These are phyloP conservation scores for Geotrypetes seraphini DNA, from an alignment of 2,797 vertebrate species.

Conservation along the genomic window DNA sequence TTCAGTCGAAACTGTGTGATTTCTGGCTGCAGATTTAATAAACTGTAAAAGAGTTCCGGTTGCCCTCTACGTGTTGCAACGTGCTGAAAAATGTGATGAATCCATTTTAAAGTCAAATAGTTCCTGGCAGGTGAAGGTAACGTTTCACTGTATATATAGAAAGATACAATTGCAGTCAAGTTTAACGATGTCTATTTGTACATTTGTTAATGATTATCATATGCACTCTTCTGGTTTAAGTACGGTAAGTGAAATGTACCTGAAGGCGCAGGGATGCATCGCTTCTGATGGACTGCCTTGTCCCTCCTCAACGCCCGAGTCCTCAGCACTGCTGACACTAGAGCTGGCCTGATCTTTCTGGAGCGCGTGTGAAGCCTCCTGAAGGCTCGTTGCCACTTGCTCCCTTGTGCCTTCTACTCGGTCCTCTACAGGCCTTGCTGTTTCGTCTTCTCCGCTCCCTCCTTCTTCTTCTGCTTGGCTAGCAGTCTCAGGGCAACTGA, in stretches of 20 bases:
- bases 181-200: too few species aligned
- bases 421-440: slow-evolving; percentile 31
- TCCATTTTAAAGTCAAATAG: too few species aligned
- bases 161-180: too few species aligned
- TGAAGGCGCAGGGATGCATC: slow-evolving; percentile 84
- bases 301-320: slow-evolving; percentile 58
- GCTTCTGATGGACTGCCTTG: slow-evolving; percentile 63
- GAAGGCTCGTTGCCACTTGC: not conserved
- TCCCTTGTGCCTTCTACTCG: not conserved
- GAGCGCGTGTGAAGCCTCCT: slow-evolving; percentile 1
- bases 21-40: too few species aligned
- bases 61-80: too few species aligned
- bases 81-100: too few species aligned
- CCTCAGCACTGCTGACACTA: slow-evolving; percentile 44
- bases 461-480: slow-evolving; percentile 55
- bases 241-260: slow-evolving; percentile 54
- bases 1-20: too few species aligned
- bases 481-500: slow-evolving; percentile 71
- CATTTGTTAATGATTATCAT: too few species aligned
- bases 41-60: too few species aligned
- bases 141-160: too few species aligned
- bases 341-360: slow-evolving; percentile 50
- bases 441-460: slow-evolving; percentile 35
- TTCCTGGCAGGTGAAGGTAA: too few species aligned
- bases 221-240: too few species aligned